phyloP scores from a whole-genome alignment of 2,797 vertebrate species.

The Dromococcyx pavoninus region DNA sequence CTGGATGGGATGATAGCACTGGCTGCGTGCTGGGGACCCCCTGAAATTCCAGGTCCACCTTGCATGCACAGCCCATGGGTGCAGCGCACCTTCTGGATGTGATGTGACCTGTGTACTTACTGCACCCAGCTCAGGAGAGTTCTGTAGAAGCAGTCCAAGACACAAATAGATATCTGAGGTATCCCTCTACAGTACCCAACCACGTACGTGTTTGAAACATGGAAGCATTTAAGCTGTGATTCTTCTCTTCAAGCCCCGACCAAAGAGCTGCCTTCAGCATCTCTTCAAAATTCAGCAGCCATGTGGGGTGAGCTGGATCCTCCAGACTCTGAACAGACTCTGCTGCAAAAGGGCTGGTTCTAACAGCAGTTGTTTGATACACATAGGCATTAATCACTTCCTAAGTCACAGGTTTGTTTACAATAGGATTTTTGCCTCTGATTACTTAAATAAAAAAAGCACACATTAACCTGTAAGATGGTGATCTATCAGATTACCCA shows the following conservation, averaged over 20 bases:
- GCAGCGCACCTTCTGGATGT: not conserved
- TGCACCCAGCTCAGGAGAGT: accelerated
- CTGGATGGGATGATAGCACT: not conserved
- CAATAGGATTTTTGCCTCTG: not conserved
- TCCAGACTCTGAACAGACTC: accelerated
- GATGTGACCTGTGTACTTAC: accelerated
- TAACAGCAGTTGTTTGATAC: not conserved
- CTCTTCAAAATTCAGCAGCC: not conserved
- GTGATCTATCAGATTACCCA: not conserved
- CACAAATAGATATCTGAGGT: accelerated
- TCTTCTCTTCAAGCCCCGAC: not conserved
- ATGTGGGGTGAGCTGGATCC: not conserved
- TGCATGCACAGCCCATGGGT: accelerated
- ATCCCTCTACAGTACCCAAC: not conserved
- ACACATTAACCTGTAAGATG: not conserved
- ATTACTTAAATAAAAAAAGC: not conserved
- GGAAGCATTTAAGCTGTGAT: not conserved
- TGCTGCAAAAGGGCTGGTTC: not conserved
- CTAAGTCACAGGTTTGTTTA: not conserved
- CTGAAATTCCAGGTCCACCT: not conserved
- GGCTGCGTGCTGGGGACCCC: not conserved
- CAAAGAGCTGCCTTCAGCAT: not conserved
- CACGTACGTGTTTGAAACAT: not conserved
- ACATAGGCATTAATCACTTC: not conserved
- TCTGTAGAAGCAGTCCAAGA: not conserved